Base-by-base conservation (phyloP, 2,797 vertebrate genomes). In the Amblyopsis hoosieri region DNA sequence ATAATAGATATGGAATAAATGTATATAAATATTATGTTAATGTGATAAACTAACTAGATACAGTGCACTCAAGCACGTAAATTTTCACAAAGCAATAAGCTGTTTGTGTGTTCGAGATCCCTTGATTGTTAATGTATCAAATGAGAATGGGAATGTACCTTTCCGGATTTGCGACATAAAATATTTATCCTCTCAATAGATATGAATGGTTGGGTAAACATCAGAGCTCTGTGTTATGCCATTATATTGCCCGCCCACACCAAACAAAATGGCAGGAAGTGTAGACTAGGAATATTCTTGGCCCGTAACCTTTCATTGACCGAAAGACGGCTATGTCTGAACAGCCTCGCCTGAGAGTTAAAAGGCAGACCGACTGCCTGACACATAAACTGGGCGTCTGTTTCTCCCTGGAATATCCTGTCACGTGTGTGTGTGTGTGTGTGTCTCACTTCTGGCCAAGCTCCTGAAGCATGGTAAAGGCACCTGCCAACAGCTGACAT, bases 1-100 rank as follows among this genome's bases (percentile, higher is more conserved):
- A 71, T 81, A 83, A 80, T 67, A 81, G 80, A 85, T 64, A 68
- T 79, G 67, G 80, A 92, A 92, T 91, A 91, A 91, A 91, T 78
- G 12, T 77, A 71, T 52, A 14, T 9, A 52, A 19, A 52, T 52
- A 4, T 52, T 14, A 17, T 48, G 8, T n/a, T 48, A 12, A 48
- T 12, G 45, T 15, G 13, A 29, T 23, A 8, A 42, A 7, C 37
- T 9, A 7, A 42, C 37, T 42, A 9, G n/a, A 49, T 7, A 49
- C 3, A 49, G 15, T 42, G 8, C 14, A 51, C 15, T 17, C 2
- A 2, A 8, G 33, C 31, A 37, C 13, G 37, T 55, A n/a, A 42
- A 67, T 49, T 42, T 42, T 42, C 37, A 10, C 37, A 42, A 23
- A 13, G 31, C 59, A 42, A 37, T 6, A 57, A 45, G 45, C 15